phyloP scores from a whole-genome alignment of 92 coral and sea anemone species.

The Bergia sp. region DNA sequence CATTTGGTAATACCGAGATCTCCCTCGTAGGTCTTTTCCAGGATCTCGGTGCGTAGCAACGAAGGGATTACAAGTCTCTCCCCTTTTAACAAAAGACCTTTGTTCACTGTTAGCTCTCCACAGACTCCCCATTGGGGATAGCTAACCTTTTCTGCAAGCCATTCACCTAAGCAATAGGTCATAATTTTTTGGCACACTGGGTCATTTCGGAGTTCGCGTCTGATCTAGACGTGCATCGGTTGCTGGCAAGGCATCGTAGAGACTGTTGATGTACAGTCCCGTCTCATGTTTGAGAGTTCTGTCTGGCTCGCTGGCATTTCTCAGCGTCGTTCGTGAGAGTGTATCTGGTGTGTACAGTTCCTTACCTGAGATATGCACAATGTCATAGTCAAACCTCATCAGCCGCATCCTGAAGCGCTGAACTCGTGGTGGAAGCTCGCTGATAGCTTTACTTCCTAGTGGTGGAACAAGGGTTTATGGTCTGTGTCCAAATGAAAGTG shows the following conservation, averaged over 20 bases:
- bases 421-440: too few relatives aligned
- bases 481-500: background rate
- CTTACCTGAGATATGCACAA: background rate
- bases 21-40: conserved; percentile 19
- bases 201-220: conserved; percentile 40
- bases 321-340: too few relatives aligned
- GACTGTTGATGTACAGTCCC: conserved; percentile 14
- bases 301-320: too few relatives aligned
- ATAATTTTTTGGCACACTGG: conserved; percentile 39
- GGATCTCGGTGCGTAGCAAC: conserved; percentile 27
- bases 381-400: background rate
- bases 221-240: conserved; percentile 46
- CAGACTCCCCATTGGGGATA: conserved; percentile 42
- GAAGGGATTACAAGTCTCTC: conserved; percentile 52
- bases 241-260: conserved; percentile 41
- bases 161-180: too few relatives aligned
- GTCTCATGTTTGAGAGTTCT: too few relatives aligned
- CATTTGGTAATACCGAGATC: background rate
- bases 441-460: too few relatives aligned
- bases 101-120: conserved; percentile 35
- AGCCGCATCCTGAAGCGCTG: background rate
- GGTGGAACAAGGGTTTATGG: background rate
- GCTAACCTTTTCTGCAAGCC: conserved; percentile 27
- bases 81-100: too few relatives aligned
- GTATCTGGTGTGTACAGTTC: background rate